These are phyloP conservation scores for Corythaixoides concolor DNA, from an alignment of 2,113 vertebrate species.

Conservation along the genomic window DNA sequence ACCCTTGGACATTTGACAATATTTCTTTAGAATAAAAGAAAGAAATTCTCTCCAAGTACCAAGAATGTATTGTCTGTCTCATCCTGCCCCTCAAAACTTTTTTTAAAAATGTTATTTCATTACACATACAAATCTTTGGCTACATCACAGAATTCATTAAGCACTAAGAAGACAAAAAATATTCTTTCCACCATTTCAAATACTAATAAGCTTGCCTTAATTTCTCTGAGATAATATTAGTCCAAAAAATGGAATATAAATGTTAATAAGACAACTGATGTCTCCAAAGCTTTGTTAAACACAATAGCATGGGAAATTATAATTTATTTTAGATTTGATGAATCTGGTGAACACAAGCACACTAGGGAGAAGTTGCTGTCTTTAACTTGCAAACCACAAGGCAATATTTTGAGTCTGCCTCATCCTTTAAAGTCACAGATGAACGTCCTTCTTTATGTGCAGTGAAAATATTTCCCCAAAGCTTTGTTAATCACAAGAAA, in stretches of 20 bases:
- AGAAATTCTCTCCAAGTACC: not conserved
- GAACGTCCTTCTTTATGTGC: not conserved
- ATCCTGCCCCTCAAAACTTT: not conserved
- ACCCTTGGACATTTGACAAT: not conserved
- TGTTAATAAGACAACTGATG: conserved; percentile 72
- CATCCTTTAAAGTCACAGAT: conserved; percentile 55
- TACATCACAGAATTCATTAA: conserved; percentile 63
- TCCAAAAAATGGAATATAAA: conserved; percentile 66
- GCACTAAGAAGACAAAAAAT: conserved; percentile 46
- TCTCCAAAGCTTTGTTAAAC: conserved; percentile 65
- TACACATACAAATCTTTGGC: conserved; percentile 25
- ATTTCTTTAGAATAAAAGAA: not conserved
- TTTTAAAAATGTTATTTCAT: not conserved
- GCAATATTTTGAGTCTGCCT: conserved; percentile 17
- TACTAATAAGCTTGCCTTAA: conserved; percentile 64
- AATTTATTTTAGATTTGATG: conserved; percentile 57
- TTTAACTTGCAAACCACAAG: conserved; percentile 47
- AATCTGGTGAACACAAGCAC: conserved; percentile 33
- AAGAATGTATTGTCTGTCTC: not conserved
- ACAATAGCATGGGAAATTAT: conserved; percentile 64
- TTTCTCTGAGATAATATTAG: conserved; percentile 70
- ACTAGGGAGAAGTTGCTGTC: conserved; percentile 30
- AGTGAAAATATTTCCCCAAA: conserved; percentile 42
- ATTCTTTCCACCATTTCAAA: conserved; percentile 55
- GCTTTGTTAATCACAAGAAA: conserved; percentile 29